Base-by-base conservation (phyloP, 2,797 vertebrate species). In the Enteromius paludinosus region DNA sequence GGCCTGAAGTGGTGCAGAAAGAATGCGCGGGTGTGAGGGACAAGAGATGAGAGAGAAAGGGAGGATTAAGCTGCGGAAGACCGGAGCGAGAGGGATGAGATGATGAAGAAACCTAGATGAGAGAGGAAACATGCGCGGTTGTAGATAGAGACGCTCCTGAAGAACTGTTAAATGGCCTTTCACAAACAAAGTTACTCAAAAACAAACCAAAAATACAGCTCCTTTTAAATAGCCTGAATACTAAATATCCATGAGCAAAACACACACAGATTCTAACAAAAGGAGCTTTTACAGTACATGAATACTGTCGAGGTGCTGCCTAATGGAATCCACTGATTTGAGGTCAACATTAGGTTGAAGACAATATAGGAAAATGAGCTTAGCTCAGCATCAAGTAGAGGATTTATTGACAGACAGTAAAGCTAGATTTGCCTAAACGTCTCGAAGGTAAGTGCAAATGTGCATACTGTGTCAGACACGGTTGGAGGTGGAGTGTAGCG, bases 51-150 rank as follows among this genome's bases (percentile, higher is more conserved):
- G 84, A 90, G 85, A 5, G 79, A 41, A 84, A 88, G 84, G 87
- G 83, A 86, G 87, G 84, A 66, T 56, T 87, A 73, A 81, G 54
- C 78, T 91, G 88, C 92, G 91, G 91, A 92, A 93, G 92, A 92
- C 89, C 86, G 90, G 89, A 88, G 85, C 89, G 91, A 91, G 91
- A 87, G 77, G 85, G 71, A 74, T 33, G 28, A 86, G 81, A 77
- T 23, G 72, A 38, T 20, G 41, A 66, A 59, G 52, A 62, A 77
- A 71, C 43, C 30, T 52, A 69, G 38, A 65, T 43, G 52, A 80
- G 66, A 75, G 43, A 85, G 83, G 88, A 83, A 89, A 89, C 18
- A 66, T 85, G 89, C 88, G 89, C 90, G 89, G 91, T 52, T 68
- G 49, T n/a, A 83, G 76, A 65, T 56, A 28, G 41, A 65, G 30